A percentile compares a stretch with the other conserved stretches of the same genome.
phyloP scores from a whole-genome alignment of 2,888 invertebrate species.

The Synergus gifuensis region DNA sequence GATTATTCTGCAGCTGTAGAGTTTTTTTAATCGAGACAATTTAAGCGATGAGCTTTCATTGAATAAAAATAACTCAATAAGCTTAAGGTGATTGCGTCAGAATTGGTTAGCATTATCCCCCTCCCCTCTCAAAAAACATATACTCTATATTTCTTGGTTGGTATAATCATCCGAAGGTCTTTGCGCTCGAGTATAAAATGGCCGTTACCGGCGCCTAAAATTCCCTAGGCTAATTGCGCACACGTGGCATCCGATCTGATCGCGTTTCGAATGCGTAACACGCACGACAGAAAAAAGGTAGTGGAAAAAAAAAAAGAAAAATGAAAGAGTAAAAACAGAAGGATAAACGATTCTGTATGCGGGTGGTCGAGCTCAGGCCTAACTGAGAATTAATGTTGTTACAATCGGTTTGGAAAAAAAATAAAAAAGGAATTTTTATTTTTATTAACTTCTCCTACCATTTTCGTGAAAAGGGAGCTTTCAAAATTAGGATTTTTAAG shows the following conservation, averaged over 20 bases:
- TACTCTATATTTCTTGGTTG: background rate
- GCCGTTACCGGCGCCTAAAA: background rate
- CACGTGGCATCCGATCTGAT: background rate
- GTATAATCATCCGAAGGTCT: background rate
- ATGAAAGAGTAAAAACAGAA: background rate
- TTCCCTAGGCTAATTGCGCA: background rate
- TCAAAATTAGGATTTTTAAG: no score
- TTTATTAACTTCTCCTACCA: background rate
- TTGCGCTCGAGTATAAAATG: background rate
- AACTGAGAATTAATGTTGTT: background rate
- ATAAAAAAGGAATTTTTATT: background rate
- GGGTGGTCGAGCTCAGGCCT: background rate
- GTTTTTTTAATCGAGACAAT: background rate
- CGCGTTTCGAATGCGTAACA: background rate
- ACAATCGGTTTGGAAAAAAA: background rate
- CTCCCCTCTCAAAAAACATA: background rate
- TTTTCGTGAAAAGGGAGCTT: background rate
- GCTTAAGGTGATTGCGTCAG: background rate
- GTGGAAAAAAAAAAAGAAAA: background rate
- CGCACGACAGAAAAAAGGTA: background rate
- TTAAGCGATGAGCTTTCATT: background rate
- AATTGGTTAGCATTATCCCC: background rate
- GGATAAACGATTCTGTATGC: background rate
- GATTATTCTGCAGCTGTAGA: background rate
- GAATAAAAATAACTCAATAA: conserved; percentile 6